Evolutionary conservation across 2,113 vertebrate species (phyloP).

Genomic region (Callopanchax toddi): DNA sequence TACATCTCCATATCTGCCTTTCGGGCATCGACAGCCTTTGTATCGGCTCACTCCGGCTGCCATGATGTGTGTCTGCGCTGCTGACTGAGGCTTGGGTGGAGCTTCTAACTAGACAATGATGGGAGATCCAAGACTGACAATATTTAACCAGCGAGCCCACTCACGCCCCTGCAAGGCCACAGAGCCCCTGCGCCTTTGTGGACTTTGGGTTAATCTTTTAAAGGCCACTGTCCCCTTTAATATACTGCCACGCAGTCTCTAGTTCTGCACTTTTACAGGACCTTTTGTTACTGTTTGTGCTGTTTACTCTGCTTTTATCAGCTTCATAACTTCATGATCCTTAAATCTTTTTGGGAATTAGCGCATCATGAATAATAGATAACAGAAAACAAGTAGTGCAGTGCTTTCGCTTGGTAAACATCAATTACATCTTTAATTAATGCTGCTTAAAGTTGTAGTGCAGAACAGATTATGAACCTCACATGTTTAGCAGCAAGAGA

Average conservation of each 20-base stretch:
- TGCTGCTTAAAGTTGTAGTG: slow-evolving; percentile 3
- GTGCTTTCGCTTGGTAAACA: slow-evolving; percentile 12
- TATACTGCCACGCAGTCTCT: slow-evolving; percentile 75
- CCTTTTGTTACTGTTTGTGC: slow-evolving; percentile 54
- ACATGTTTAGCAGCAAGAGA: slow-evolving; percentile 28
- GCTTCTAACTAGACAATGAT: slow-evolving; percentile 77
- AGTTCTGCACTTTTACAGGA: slow-evolving; percentile 68
- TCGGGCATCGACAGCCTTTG: slow-evolving; percentile 67
- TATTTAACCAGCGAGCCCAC: slow-evolving; percentile 76
- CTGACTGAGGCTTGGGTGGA: slow-evolving; percentile 53
- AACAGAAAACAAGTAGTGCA: slow-evolving; percentile 14
- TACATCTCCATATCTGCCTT: slow-evolving; percentile 75
- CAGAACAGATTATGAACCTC: slow-evolving; percentile 12
- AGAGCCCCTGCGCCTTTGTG: slow-evolving; percentile 63
- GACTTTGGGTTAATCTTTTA: slow-evolving; percentile 75
- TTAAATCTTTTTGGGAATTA: slow-evolving; percentile 42
- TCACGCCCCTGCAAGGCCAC: slow-evolving; percentile 58
- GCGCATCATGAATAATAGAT: slow-evolving; percentile 57
- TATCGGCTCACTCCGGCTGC: slow-evolving; percentile 70
- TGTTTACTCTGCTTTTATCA: slow-evolving; percentile 32
- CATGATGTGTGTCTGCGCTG: slow-evolving; percentile 66
- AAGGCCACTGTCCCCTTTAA: slow-evolving; percentile 66
- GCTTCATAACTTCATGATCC: slow-evolving; percentile 27
- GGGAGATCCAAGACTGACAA: slow-evolving; percentile 59
- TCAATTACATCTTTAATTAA: slow-evolving; percentile 29